Evolutionary conservation across 2,888 invertebrate species (phyloP).

Genomic region (Biston stratarius): DNA sequence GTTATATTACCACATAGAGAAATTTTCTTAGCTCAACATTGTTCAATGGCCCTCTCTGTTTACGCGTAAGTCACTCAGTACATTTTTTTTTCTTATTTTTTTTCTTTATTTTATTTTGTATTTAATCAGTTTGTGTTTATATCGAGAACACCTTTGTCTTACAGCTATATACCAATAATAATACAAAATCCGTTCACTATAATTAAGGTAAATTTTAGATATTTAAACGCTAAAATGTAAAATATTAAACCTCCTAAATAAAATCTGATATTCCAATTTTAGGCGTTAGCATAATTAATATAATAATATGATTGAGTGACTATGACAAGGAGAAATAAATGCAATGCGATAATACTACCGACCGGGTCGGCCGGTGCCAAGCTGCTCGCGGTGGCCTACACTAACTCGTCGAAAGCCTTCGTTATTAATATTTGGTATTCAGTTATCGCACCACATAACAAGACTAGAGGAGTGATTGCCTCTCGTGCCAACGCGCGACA

Average conservation of each 20-base stretch:
- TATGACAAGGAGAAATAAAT: constrained; percentile 85
- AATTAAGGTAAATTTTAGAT: constrained; percentile 87
- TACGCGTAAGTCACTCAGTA: constrained; percentile 87
- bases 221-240: constrained; percentile 86
- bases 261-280: constrained; percentile 86
- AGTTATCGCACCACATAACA: constrained; percentile 83
- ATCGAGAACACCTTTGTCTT: constrained; percentile 84
- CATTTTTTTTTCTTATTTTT: constrained; percentile 72
- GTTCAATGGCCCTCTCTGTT: constrained; percentile 86
- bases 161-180: constrained; percentile 85
- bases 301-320: constrained; percentile 84
- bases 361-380: constrained; percentile 76
- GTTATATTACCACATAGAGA: constrained; percentile 84
- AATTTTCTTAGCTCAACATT: constrained; percentile 85
- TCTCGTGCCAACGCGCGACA: constrained; percentile 66
- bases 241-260: constrained; percentile 87
- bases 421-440: constrained; percentile 85
- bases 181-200: constrained; percentile 85
- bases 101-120: constrained; percentile 60
- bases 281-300: constrained; percentile 86
- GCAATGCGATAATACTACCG: constrained; percentile 85
- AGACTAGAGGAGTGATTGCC: constrained; percentile 86
- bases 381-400: constrained; percentile 79
- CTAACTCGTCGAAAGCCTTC: constrained; percentile 79
- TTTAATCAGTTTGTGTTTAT: constrained; percentile 82